Evolutionary conservation across 2,888 invertebrate species (phyloP), one percentile per base, ranked within the genome.

Genomic region (Spodoptera exigua): DNA sequence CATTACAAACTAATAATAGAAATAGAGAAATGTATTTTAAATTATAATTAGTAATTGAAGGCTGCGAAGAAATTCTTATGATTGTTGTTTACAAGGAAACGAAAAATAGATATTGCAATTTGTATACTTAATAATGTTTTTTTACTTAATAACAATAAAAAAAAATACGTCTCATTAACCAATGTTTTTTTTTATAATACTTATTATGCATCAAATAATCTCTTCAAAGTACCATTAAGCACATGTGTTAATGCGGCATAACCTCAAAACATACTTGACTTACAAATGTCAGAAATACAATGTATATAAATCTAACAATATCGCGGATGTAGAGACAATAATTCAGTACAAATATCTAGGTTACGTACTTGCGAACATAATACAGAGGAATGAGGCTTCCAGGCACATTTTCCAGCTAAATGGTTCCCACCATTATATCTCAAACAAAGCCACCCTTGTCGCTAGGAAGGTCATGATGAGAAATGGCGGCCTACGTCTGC

Each of bases 381-480:
- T 64, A 71, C 70, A 71, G 79, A 78, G 81, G 77, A 75, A 73
- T 74, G 80, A 78, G 81, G 76, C 76, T 81, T 79, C 80, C 79
- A 81, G 84, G 80, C 84, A 85, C 69, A 85, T 86, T 86, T 89
- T 88, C 84, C 87, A 84, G 84, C 85, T 87, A 87, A 90, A 87
- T 85, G 88, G 84, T 86, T 89, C 84, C 81, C 84, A 86, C 86
- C 84, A 86, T 89, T 89, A 89, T 86, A 84, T 80, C 82, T 79
- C 79, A 81, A 87, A 89, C 88, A 89, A 88, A 89, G 89, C 86
- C 79, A 89, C 89, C 89, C 88, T 87, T 88, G 89, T 89, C 88
- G 87, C 82, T 76, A 82, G 79, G 83, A 87, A 91, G 89, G 90
- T 84, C 90, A 80, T 84, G 84, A 87, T 89, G 88, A 89, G 89